Conservation (phyloP, 1,140 invertebrate genomes). For the Belonocnema kinseyi region DNA sequence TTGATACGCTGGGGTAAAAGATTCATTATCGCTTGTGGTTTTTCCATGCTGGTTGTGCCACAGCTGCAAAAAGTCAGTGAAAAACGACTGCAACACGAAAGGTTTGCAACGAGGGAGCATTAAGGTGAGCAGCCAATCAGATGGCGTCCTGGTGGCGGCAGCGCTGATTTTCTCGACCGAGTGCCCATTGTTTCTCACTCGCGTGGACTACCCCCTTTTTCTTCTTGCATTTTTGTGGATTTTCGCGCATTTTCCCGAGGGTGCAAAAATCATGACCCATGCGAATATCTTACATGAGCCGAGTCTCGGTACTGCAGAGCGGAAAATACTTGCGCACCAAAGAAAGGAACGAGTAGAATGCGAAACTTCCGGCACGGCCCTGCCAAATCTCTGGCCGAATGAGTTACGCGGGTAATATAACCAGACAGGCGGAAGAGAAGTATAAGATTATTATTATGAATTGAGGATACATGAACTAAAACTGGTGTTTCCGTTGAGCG, state of each 20-base stretch:
- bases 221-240: conserved; percentile 28
- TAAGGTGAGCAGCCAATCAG: conserved; percentile 43
- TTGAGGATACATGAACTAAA: conserved; percentile 50
- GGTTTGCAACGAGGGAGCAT: conserved; percentile 16
- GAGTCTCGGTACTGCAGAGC: conserved; percentile 33
- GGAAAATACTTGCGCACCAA: conserved; percentile 48
- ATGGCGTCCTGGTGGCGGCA: conserved; percentile 22
- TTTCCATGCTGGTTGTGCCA: background rate
- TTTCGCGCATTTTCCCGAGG: conserved; percentile 39
- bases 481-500: conserved; percentile 18
- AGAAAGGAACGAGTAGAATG: conserved; percentile 38
- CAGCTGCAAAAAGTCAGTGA: conserved; percentile 2
- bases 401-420: conserved; percentile 49
- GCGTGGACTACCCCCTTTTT: conserved; percentile 32
- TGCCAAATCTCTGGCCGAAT: conserved; percentile 51
- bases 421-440: conserved; percentile 45
- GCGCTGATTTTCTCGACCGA: background rate
- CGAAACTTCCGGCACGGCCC: conserved; percentile 12
- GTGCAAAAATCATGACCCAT: conserved; percentile 40
- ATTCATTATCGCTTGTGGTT: background rate
- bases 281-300: conserved; percentile 58
- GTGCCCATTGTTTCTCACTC: conserved; percentile 37
- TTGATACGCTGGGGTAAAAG: background rate
- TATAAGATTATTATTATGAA: conserved; percentile 54
- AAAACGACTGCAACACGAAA: conserved; percentile 34